Evolutionary conservation across 2,113 vertebrate genomes (phyloP).

Genomic region (Urocitellus parryii): DNA sequence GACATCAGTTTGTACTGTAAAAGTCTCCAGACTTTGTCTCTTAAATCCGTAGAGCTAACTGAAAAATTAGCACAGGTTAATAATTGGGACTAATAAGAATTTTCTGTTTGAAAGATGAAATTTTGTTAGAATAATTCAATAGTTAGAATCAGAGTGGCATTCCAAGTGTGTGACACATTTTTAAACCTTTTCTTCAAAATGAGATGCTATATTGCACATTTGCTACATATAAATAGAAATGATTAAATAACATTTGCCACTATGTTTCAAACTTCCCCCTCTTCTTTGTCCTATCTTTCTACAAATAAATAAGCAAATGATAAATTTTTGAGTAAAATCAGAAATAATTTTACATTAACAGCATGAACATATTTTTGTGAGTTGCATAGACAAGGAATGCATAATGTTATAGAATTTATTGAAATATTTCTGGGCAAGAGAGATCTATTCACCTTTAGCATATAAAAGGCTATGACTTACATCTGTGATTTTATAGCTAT

Average conservation of each 20-base stretch:
- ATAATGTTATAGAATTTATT: neutral
- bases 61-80: conserved; percentile 14
- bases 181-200: conserved; percentile 37
- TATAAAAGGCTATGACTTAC: neutral
- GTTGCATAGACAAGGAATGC: neutral
- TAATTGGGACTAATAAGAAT: neutral
- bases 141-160: neutral
- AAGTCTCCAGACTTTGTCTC: neutral
- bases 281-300: neutral
- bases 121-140: neutral
- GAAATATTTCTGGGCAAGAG: neutral
- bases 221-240: neutral
- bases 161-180: neutral
- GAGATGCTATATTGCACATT: neutral
- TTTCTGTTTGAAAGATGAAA: conserved; percentile 29
- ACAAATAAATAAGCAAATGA: neutral
- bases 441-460: neutral
- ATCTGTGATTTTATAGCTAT: neutral
- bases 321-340: conserved; percentile 9
- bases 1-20: neutral
- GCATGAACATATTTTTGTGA: conserved; percentile 25
- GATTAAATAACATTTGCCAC: neutral
- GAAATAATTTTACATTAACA: neutral
- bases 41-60: neutral
- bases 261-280: neutral